phyloP scores from a whole-genome alignment of 2,113 vertebrate genomes.

The Amazona vittata region DNA sequence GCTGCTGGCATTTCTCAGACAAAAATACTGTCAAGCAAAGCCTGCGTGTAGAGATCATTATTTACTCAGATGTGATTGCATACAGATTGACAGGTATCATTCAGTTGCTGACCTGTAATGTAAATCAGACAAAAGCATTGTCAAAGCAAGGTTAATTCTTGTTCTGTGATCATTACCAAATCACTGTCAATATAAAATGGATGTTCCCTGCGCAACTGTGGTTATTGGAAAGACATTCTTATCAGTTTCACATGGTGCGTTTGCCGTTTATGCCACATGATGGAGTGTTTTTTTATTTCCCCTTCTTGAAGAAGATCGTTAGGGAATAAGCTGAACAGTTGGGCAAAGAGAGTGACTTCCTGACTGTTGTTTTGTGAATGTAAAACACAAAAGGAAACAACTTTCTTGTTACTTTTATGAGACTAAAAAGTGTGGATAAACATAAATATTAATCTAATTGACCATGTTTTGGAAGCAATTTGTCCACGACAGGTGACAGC shows the following conservation, averaged over 20 bases:
- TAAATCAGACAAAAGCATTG: background rate
- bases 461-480: background rate
- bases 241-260: background rate
- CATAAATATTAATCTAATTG: constrained; percentile 45
- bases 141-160: constrained; percentile 38
- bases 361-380: constrained; percentile 23
- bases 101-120: constrained; percentile 46
- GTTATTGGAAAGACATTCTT: constrained; percentile 11
- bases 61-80: constrained; percentile 38
- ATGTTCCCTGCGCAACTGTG: background rate
- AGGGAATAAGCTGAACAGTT: background rate
- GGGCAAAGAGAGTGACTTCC: background rate
- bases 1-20: constrained; percentile 2
- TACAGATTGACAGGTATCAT: constrained; percentile 39
- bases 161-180: background rate
- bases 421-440: constrained; percentile 38
- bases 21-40: constrained; percentile 19
- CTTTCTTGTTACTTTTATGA: background rate
- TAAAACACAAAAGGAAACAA: background rate
- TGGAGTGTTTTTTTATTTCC: background rate
- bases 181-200: background rate
- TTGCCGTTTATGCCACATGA: background rate
- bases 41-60: constrained; percentile 31
- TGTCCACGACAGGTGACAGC: constrained; percentile 34
- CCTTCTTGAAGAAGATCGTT: background rate